Evolutionary conservation across 2,797 vertebrate species (phyloP).

Genomic region (Gymnothorax reevesii): DNA sequence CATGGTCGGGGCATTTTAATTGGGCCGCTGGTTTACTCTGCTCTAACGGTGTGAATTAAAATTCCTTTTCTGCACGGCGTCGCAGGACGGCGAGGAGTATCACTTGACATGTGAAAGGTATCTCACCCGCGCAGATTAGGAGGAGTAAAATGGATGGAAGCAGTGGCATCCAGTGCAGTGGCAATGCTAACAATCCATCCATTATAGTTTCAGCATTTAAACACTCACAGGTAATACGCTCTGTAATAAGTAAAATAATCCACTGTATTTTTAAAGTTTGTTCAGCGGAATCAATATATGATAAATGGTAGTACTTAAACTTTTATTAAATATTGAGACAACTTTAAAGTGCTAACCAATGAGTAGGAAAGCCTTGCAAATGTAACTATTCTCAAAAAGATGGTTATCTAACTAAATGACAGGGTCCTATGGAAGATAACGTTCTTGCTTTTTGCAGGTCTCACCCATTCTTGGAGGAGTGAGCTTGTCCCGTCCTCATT

Average conservation of each 20-base stretch:
- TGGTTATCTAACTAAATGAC: background rate
- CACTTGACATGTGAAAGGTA: constrained; percentile 9
- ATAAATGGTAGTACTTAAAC: background rate
- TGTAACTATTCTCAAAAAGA: background rate
- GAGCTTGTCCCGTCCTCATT: background rate
- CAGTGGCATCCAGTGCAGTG: background rate
- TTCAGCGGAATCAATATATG: background rate
- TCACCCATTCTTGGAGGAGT: background rate
- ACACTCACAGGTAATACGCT: background rate
- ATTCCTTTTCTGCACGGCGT: constrained; percentile 17
- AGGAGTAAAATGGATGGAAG: background rate
- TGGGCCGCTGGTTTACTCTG: constrained; percentile 33
- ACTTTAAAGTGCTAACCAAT: background rate
- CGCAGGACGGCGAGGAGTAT: background rate
- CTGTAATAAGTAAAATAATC: background rate
- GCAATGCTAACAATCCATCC: background rate
- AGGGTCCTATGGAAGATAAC: background rate
- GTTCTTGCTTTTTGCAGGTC: background rate
- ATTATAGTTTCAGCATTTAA: background rate
- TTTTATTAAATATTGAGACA: background rate
- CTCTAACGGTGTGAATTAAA: constrained; percentile 42
- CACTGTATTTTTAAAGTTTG: background rate
- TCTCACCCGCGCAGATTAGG: constrained; percentile 14
- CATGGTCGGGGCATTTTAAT: constrained; percentile 36
- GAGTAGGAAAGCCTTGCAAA: background rate